Percentiles rank a stretch among this genome's conserved stretches.
phyloP scores from a whole-genome alignment of 1,140 invertebrate genomes.

The Hirudo medicinalis region DNA sequence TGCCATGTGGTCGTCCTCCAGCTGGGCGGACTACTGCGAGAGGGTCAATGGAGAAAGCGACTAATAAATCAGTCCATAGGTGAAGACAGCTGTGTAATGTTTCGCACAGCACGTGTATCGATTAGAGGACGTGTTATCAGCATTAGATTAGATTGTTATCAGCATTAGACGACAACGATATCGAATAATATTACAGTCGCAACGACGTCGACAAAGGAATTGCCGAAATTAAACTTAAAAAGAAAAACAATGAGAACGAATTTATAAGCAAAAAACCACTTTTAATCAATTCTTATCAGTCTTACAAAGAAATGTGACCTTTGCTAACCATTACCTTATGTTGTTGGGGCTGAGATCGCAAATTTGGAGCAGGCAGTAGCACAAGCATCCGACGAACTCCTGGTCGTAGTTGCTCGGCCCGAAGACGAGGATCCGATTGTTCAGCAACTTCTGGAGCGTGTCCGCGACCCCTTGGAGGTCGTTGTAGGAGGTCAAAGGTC shows the following conservation, averaged over 20 bases:
- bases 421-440: constrained; percentile 66
- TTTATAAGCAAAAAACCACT: too few species aligned
- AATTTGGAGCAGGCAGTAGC: constrained; percentile 83
- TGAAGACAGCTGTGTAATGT: too few species aligned
- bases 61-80: too few species aligned
- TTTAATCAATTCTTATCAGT: background rate
- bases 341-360: constrained; percentile 72
- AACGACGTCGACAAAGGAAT: too few species aligned
- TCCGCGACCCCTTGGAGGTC: constrained; percentile 84
- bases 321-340: constrained; percentile 46
- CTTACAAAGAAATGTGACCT: background rate
- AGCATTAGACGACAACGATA: too few species aligned
- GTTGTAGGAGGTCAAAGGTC: constrained; percentile 62
- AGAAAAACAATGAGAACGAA: too few species aligned
- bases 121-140: too few species aligned
- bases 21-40: constrained; percentile 46
- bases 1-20: constrained; percentile 72
- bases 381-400: constrained; percentile 87
- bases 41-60: background rate
- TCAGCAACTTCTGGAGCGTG: constrained; percentile 80
- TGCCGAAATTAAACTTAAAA: too few species aligned
- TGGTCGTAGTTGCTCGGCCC: constrained; percentile 84
- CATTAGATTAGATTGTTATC: too few species aligned
- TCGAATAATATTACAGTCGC: too few species aligned
- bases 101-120: too few species aligned